Base-by-base conservation (phyloP, 2,113 vertebrate species). In the Aythya baeri region DNA sequence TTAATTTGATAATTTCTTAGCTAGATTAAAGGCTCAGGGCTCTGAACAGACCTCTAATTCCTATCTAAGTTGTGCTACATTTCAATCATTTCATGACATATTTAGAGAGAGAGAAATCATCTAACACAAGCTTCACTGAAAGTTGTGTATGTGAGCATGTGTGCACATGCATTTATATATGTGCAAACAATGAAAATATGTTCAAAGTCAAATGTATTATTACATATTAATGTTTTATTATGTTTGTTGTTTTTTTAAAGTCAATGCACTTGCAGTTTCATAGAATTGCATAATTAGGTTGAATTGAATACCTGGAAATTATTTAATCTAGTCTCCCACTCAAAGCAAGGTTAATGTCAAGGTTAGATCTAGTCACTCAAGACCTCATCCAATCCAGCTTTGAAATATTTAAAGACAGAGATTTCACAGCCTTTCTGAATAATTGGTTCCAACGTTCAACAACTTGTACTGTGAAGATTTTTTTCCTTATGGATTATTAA, bases 21-120 rank as follows among this genome's bases (percentile, higher is more conserved):
- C 3, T n/a, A 54, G 0, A 4, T 46, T 55, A 27, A 20, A 54
- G 11, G 4, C 2, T 49, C 23, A 63, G 13, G 10, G 7, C 9
- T 2, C 5, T 54, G 46, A 82, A 43, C 1, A 32, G 13, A 2
- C 46, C 9, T 32, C 21, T 67, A 26, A 63, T 74, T 84, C 23
- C 13, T 52, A 26, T 65, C 11, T 58, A 44, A 66, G 34, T 26
- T 72, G 46, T 32, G 50, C 57, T 25, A 29, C 18, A 13, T 67
- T 73, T 62, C 67, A 46, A 15, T 36, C 7, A 31, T 66, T 63
- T 84, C 57, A 57, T 41, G 8, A 61, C 5, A 73, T 29, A 52
- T 25, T 57, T 17, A n/a, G 0, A 36, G 0, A 36, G 0, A 58
- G 6, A 54, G 0, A 59, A 31, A 50, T 38, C 7, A 6, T 31